phyloP scores from a whole-genome alignment of 2,888 invertebrate species.

The Stenchaetothrips biformis region DNA sequence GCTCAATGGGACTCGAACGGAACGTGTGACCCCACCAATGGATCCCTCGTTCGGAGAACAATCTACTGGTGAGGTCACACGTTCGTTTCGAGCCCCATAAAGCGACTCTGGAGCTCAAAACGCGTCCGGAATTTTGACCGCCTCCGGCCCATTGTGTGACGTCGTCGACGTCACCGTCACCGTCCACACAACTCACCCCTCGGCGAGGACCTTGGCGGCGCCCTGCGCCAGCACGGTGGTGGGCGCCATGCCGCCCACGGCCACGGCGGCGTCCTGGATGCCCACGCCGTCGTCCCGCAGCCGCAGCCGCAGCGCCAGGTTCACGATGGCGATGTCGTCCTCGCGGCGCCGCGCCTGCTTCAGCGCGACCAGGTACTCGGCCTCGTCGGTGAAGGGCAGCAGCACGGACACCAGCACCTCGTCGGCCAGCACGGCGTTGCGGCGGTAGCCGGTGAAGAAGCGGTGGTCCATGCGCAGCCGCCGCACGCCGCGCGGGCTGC shows the following conservation, averaged over 20 bases:
- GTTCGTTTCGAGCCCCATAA: too few species aligned
- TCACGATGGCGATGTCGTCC: conserved; percentile 95
- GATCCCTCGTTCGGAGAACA: too few species aligned
- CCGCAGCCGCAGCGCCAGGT: conserved; percentile 70
- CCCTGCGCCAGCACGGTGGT: conserved; percentile 69
- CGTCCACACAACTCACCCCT: conserved; percentile 44
- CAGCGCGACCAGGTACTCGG: conserved; percentile 71
- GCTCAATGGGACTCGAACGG: too few species aligned
- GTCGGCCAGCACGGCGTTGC: conserved; percentile 63
- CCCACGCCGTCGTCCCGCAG: conserved; percentile 54
- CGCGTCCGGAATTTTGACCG: too few species aligned
- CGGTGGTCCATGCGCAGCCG: conserved; percentile 64
- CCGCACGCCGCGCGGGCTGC: conserved; percentile 48
- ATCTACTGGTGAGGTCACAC: too few species aligned
- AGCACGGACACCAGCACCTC: conserved; percentile 79
- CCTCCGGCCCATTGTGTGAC: too few species aligned
- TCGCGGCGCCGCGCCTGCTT: conserved; percentile 90
- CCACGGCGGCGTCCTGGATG: conserved; percentile 61
- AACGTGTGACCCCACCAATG: too few species aligned
- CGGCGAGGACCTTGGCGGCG: conserved; percentile 57
- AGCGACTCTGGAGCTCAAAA: too few species aligned
- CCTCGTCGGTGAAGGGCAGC: conserved; percentile 65
- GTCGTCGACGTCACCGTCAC: too few species aligned
- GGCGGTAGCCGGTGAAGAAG: conserved; percentile 85
- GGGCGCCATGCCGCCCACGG: conserved; percentile 93